Evolutionary conservation across 2,888 invertebrate species (phyloP).

Genomic region (Agonum fuliginosum): DNA sequence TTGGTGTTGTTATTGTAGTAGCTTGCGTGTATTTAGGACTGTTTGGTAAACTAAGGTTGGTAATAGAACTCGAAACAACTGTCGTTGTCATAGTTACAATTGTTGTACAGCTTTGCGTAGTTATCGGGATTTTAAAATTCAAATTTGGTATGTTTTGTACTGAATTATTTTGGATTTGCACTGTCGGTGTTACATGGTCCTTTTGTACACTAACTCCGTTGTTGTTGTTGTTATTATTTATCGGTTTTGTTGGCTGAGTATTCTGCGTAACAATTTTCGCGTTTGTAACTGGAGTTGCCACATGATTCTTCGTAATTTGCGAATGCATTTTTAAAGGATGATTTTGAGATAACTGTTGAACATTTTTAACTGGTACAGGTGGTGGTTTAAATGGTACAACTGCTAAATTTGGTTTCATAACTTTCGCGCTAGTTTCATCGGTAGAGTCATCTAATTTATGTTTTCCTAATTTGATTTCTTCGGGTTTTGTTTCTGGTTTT

Average conservation of each 20-base stretch:
- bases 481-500: neutral
- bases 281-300: conserved; percentile 12
- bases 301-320: conserved; percentile 60
- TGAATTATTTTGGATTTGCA: conserved; percentile 24
- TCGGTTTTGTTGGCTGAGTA: conserved; percentile 1
- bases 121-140: conserved; percentile 24
- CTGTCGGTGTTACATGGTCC: conserved; percentile 11
- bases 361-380: conserved; percentile 60
- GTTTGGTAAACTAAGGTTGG: conserved; percentile 11
- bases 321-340: conserved; percentile 69
- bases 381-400: conserved; percentile 8
- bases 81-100: neutral
- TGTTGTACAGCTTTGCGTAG: neutral
- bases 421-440: conserved; percentile 65
- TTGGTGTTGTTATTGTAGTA: conserved; percentile 40
- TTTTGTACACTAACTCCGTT: conserved; percentile 19
- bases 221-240: conserved; percentile 45
- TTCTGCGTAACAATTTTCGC: conserved; percentile 14
- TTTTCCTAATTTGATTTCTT: conserved; percentile 59
- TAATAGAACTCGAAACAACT: neutral
- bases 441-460: conserved; percentile 61
- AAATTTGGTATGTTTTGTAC: conserved; percentile 55
- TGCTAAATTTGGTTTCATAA: conserved; percentile 66
- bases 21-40: conserved; percentile 48
- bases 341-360: conserved; percentile 70